Base-by-base conservation (phyloP, 2,888 invertebrate genomes). In the Rhorus exstirpatorius region DNA sequence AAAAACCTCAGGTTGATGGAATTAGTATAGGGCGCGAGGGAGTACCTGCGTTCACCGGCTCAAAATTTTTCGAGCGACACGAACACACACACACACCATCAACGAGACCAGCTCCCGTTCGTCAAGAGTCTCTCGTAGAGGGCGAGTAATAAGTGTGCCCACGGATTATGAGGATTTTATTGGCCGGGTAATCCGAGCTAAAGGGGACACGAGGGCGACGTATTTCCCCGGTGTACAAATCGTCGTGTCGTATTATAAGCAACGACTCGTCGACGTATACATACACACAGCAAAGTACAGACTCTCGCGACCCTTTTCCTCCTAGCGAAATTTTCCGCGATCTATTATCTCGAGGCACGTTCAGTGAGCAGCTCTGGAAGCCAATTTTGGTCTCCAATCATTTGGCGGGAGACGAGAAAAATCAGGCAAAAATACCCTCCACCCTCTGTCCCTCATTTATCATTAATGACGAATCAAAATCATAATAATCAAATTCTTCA, bases 121-220 rank as follows among this genome's bases (percentile, higher is more conserved):
- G n/a, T n/a, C 21, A 21, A 53, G 53, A 68, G 72, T 65, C 75
- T 75, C 21, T 0, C n/a, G 14, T 24, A 17, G 46, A 41, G 55
- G 35, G 60, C 53, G 70, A 58, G 49, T 26, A 31, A 72, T 67
- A 21, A 53, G 55, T 61, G 75, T 71, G 72, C 53, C 67, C 77
- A 58, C 67, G 85, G 85, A 85, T 84, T 86, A 85, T 83, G 71
- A 49, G 76, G 84, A 84, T 67, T 89, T 89, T 88, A 88, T 86
- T 89, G 83, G 86, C 77, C 79, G 65, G 81, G 87, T 86, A 89
- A 87, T 86, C 84, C 86, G 86, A 74, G 51, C 72, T 26, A 41
- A 72, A 79, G 68, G 79, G 65, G 41, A 58, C 77, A 84, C 77
- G 84, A 80, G 81, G 83, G 80, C 81, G 84, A 75, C 80, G 84